Conservation (phyloP, 1,140 invertebrate species). For the Hypothenemus hampei region DNA sequence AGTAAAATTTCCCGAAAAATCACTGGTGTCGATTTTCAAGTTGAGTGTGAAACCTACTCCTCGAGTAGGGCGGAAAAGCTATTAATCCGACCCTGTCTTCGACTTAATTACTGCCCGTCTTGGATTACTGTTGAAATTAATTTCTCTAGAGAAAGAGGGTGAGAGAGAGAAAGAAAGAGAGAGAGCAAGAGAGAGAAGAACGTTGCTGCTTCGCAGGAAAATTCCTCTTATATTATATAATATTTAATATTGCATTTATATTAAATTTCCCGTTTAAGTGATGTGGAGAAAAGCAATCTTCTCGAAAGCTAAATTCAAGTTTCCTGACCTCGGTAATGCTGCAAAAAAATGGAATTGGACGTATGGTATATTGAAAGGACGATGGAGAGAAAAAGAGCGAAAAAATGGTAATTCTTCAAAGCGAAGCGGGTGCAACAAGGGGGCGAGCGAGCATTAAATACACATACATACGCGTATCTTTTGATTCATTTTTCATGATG, state of each 20-base stretch:
- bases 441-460: no score
- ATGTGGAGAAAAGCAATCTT: background rate
- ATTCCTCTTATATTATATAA: conserved; percentile 40
- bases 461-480: conserved; percentile 17
- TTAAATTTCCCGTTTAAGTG: conserved; percentile 42
- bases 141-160: conserved; percentile 39
- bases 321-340: no score
- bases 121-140: conserved; percentile 47
- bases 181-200: conserved; percentile 22
- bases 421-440: background rate
- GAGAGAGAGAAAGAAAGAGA: conserved; percentile 17
- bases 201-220: conserved; percentile 1
- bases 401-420: conserved; percentile 1
- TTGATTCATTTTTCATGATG: conserved; percentile 43
- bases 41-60: no score
- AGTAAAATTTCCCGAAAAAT: no score
- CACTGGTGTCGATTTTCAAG: no score
- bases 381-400: background rate
- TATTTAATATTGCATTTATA: conserved; percentile 45
- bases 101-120: conserved; percentile 46
- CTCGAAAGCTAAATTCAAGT: no score
- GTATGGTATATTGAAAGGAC: no score
- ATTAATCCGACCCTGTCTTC: conserved; percentile 25
- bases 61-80: conserved; percentile 2
- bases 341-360: background rate